Conservation (phyloP, 2,888 invertebrate genomes). For the Auanema sp. region DNA sequence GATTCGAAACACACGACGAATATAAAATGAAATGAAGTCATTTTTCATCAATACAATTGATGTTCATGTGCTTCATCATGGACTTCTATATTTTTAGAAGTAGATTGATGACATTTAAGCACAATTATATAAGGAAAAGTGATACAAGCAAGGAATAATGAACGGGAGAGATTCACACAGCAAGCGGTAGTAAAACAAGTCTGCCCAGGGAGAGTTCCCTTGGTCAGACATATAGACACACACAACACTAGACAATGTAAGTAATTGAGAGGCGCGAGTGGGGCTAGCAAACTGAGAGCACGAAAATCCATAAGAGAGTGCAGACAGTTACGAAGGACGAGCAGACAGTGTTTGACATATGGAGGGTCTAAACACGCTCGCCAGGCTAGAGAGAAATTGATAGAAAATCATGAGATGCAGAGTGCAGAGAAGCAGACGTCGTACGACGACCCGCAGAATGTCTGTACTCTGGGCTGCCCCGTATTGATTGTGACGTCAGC, state of each 20-base stretch:
- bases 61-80: not conserved
- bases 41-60: no score
- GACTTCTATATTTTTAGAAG: not conserved
- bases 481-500: conserved; percentile 22
- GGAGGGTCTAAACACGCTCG: conserved; percentile 19
- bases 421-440: conserved; percentile 17
- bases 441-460: not conserved
- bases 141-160: conserved; percentile 4
- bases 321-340: conserved; percentile 5
- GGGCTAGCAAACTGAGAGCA: conserved; percentile 6
- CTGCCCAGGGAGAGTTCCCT: conserved; percentile 5
- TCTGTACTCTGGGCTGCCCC: conserved; percentile 10
- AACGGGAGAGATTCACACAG: conserved; percentile 9
- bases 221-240: not conserved
- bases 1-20: no score
- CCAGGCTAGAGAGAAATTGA: conserved; percentile 29
- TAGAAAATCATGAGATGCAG: conserved; percentile 22
- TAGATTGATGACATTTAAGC: no score
- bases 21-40: no score
- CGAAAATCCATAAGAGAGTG: not conserved
- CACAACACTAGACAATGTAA: not conserved
- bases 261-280: conserved; percentile 6
- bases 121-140: not conserved
- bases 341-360: conserved; percentile 3
- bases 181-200: conserved; percentile 23